These are phyloP conservation scores for Orthosia cruda DNA, from an alignment of 2,888 invertebrate species.

Conservation along the genomic window DNA sequence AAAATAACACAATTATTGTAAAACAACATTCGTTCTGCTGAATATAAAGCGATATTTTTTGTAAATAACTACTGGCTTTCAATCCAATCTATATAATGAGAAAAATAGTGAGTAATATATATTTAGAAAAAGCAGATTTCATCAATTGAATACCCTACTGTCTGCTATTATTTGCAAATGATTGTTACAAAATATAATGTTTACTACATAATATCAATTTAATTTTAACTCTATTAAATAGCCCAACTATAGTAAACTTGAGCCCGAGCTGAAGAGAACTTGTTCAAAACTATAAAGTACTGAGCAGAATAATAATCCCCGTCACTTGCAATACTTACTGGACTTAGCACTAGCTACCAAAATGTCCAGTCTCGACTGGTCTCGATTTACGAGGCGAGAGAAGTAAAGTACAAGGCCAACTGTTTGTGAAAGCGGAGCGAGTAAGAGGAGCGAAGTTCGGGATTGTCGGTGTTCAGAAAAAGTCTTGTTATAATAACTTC, in stretches of 20 bases:
- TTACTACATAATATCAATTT: not conserved
- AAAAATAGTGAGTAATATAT: not conserved
- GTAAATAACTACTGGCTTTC: not conserved
- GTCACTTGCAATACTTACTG: constrained; percentile 47
- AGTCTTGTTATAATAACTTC: no score
- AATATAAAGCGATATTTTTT: not conserved
- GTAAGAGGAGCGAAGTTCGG: not conserved
- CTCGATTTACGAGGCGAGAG: constrained; percentile 21
- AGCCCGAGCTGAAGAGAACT: constrained; percentile 4
- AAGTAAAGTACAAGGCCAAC: constrained; percentile 20
- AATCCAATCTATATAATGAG: not conserved
- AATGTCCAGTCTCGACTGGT: constrained; percentile 25
- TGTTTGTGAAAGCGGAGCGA: not conserved
- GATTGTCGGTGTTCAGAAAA: no score
- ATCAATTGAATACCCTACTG: not conserved
- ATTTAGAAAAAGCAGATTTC: constrained; percentile 1
- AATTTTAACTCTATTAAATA: not conserved
- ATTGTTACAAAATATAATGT: not conserved
- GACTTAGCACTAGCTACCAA: constrained; percentile 30
- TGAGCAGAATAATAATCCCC: constrained; percentile 8
- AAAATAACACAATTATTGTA: not conserved
- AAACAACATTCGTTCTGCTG: not conserved
- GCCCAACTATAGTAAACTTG: constrained; percentile 13
- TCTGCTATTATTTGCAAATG: not conserved
- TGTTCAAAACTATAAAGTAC: constrained; percentile 21